Evolutionary conservation across 2,888 invertebrate species (phyloP).

Genomic region (Apoderus coryli): DNA sequence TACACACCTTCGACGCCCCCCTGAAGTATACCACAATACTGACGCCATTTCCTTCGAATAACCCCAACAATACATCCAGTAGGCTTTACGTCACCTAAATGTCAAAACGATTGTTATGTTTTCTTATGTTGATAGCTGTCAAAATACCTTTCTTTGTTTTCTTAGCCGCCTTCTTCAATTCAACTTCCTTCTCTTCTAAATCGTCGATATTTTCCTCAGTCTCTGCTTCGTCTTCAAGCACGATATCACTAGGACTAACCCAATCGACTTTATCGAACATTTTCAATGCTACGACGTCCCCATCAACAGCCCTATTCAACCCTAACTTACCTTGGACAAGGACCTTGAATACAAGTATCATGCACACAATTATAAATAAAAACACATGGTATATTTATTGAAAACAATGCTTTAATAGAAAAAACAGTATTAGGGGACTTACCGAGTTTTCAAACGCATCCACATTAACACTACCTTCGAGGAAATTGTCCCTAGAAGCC

Average conservation of each 20-base stretch:
- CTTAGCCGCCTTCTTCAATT: constrained; percentile 20
- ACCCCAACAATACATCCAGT: constrained; percentile 86
- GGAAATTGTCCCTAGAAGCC: constrained; percentile 84
- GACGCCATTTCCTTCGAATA: constrained; percentile 90
- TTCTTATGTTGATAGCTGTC: too few species aligned
- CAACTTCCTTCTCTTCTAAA: constrained; percentile 41
- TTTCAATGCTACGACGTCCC: constrained; percentile 84
- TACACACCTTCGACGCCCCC: constrained; percentile 54
- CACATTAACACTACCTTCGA: constrained; percentile 79
- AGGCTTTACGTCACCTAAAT: constrained; percentile 33
- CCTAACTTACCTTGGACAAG: constrained; percentile 72
- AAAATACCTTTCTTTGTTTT: constrained; percentile 7
- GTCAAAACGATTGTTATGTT: too few species aligned
- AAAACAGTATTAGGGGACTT: too few species aligned
- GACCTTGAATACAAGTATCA: too few species aligned
- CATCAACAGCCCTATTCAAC: constrained; percentile 88
- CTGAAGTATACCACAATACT: constrained; percentile 92
- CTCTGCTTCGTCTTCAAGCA: constrained; percentile 54
- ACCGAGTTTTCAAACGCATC: constrained; percentile 69
- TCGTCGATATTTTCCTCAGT: constrained; percentile 49
- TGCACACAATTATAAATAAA: too few species aligned
- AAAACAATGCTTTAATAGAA: too few species aligned
- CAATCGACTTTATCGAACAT: constrained; percentile 79
- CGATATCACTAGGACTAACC: constrained; percentile 78
- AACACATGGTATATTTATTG: too few species aligned